Percentiles rank a stretch among this genome's conserved stretches.
Conservation (phyloP, 1,140 invertebrate species). For the Papilio xuthus region DNA sequence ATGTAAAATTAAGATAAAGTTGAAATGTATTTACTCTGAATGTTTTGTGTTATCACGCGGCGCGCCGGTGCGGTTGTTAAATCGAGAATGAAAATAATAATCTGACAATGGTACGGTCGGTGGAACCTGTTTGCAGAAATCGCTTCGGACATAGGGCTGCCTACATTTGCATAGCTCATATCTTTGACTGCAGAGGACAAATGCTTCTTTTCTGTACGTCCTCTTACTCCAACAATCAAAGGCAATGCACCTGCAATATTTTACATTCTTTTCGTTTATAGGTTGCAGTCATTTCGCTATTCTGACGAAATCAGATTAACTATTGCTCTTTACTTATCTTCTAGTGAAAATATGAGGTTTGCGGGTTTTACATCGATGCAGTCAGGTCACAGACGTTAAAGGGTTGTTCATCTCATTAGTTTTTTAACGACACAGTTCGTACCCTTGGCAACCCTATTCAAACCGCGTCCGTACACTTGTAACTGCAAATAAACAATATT, state of each 20-base stretch:
- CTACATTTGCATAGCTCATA: neutral
- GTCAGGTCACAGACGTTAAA: neutral
- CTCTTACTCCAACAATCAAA: too few species aligned
- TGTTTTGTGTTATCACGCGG: slow-evolving; percentile 33
- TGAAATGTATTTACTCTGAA: slow-evolving; percentile 29
- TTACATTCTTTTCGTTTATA: too few species aligned
- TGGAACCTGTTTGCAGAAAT: slow-evolving; percentile 35
- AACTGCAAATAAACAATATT: slow-evolving; percentile 35
- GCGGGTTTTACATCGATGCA: too few species aligned
- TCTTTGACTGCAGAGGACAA: too few species aligned
- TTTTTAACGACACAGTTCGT: neutral
- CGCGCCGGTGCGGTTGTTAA: slow-evolving; percentile 29
- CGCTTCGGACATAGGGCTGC: neutral
- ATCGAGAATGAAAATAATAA: slow-evolving; percentile 37
- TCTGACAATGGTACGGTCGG: slow-evolving; percentile 32
- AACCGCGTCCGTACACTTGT: slow-evolving; percentile 28
- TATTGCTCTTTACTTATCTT: too few species aligned
- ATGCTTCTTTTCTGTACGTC: too few species aligned
- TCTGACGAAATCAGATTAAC: too few species aligned
- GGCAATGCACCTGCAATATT: too few species aligned
- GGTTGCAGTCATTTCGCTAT: too few species aligned
- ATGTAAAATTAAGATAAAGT: slow-evolving; percentile 27
- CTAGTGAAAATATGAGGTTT: too few species aligned
- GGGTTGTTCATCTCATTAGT: neutral
- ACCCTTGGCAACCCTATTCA: neutral